phyloP scores from a whole-genome alignment of 2,113 vertebrate species.

The Dolichotis patagonum region DNA sequence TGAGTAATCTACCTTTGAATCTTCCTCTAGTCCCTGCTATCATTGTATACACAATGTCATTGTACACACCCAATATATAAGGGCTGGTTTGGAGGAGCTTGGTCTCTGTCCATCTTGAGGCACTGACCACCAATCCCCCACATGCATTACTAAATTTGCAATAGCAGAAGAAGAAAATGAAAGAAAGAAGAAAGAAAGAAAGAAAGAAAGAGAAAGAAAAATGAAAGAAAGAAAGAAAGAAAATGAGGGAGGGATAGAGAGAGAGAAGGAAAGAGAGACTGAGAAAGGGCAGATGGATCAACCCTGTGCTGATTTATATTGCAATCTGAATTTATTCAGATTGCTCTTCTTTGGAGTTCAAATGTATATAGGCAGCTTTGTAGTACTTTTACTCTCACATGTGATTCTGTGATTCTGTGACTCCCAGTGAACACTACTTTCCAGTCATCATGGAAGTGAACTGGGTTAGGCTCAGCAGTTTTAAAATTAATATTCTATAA shows the following conservation, averaged over 20 bases:
- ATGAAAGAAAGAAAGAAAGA: too few species aligned
- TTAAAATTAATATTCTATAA: background rate
- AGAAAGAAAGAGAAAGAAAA: too few species aligned
- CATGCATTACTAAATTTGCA: too few species aligned
- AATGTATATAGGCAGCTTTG: background rate
- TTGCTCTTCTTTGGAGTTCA: background rate
- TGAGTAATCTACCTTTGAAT: too few species aligned
- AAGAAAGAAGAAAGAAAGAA: background rate
- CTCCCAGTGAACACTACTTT: background rate
- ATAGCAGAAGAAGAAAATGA: too few species aligned
- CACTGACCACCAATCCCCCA: too few species aligned
- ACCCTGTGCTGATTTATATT: background rate
- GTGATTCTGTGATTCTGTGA: background rate
- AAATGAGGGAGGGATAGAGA: too few species aligned
- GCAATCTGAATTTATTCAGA: background rate
- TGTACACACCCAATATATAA: too few species aligned
- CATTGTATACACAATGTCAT: too few species aligned
- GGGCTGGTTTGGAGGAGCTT: too few species aligned
- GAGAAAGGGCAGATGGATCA: background rate
- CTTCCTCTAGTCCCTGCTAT: too few species aligned
- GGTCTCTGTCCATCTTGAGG: too few species aligned
- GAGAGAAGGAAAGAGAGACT: background rate
- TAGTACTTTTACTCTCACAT: background rate
- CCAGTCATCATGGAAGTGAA: background rate
- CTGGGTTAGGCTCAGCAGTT: background rate